phyloP scores from a whole-genome alignment of 2,888 invertebrate genomes.

The Leptodirus hochenwartii region DNA sequence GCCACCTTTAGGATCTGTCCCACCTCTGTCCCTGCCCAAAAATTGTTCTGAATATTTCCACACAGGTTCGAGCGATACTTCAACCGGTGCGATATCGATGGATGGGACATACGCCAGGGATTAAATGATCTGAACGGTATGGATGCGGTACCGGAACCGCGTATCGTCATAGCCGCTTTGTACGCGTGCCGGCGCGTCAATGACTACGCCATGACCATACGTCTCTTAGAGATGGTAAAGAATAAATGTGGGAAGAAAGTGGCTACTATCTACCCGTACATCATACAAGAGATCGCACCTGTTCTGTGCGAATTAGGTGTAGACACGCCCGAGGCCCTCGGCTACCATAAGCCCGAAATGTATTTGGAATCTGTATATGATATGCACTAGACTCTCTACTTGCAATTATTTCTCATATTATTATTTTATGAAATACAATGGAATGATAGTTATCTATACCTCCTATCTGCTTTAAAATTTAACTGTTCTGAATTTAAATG shows the following conservation, averaged over 20 bases:
- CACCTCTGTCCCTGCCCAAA: too few species aligned
- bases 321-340: conserved; percentile 83
- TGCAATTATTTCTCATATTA: too few species aligned
- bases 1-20: too few species aligned
- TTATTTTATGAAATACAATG: too few species aligned
- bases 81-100: conserved; percentile 70
- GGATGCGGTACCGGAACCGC: conserved; percentile 41
- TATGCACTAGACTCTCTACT: conserved; percentile 22
- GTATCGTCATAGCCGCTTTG: conserved; percentile 36
- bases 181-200: conserved; percentile 44
- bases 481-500: too few species aligned
- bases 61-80: conserved; percentile 72
- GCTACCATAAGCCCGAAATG: conserved; percentile 92
- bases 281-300: conserved; percentile 77
- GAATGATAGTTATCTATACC: too few species aligned
- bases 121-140: conserved; percentile 34
- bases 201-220: conserved; percentile 42
- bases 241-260: conserved; percentile 63
- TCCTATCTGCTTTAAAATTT: too few species aligned
- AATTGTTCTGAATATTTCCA: too few species aligned
- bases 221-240: conserved; percentile 80
- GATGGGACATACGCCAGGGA: conserved; percentile 47
- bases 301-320: conserved; percentile 85
- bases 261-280: conserved; percentile 69
- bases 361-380: conserved; percentile 57